Percentiles rank a stretch among this genome's conserved stretches.
phyloP scores from a whole-genome alignment of 1,140 invertebrate genomes.

The Fopius arisanus region DNA sequence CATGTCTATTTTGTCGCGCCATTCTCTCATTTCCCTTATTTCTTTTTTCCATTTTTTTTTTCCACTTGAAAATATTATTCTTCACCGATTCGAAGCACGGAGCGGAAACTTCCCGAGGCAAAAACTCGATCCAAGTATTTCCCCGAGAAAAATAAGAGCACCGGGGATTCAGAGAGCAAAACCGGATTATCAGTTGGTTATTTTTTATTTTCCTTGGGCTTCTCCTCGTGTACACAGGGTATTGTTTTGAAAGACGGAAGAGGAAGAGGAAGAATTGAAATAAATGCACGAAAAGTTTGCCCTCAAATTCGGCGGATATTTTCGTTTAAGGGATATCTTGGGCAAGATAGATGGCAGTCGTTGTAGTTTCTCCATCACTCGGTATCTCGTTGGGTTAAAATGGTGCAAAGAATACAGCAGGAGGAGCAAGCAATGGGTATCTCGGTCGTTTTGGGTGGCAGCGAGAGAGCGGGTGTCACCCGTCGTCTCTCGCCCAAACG shows the following conservation, averaged over 20 bases:
- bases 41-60: neutral
- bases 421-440: too few relatives aligned
- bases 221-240: neutral
- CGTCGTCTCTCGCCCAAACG: constrained; percentile 26
- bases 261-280: constrained; percentile 38
- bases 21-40: neutral
- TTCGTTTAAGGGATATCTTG: constrained; percentile 42
- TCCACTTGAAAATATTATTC: neutral
- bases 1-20: neutral
- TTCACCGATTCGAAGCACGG: neutral
- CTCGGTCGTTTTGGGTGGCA: constrained; percentile 24
- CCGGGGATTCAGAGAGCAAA: neutral
- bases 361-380: constrained; percentile 47
- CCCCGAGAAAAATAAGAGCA: neutral
- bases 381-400: constrained; percentile 7
- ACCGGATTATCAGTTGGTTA: neutral
- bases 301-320: constrained; percentile 54
- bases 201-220: neutral
- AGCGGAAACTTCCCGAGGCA: neutral
- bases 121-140: too few relatives aligned
- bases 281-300: constrained; percentile 19
- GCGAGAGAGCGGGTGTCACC: constrained; percentile 40
- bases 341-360: constrained; percentile 54
- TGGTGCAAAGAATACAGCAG: neutral
- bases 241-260: neutral